Conservation (phyloP, 2,888 invertebrate genomes). For the Philhelius pedissequus region DNA sequence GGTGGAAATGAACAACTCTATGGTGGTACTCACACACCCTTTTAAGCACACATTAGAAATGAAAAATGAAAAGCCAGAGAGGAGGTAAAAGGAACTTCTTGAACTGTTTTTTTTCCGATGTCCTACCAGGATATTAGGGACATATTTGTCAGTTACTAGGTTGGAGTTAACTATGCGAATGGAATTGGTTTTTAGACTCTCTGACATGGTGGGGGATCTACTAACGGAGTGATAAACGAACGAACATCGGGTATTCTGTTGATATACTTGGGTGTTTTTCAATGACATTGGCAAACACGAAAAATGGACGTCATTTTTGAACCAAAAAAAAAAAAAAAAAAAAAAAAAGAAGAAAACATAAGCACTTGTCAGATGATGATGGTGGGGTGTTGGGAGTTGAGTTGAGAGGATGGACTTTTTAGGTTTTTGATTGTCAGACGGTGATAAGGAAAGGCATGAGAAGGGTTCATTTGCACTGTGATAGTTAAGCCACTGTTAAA, state of each 20-base stretch:
- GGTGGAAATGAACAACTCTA: not conserved
- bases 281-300: constrained; percentile 17
- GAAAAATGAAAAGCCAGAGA: constrained; percentile 36
- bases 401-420: not conserved
- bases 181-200: constrained; percentile 47
- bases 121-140: constrained; percentile 53
- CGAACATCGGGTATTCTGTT: constrained; percentile 48
- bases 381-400: not conserved
- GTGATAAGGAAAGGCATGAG: constrained; percentile 60
- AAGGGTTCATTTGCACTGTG: constrained; percentile 61
- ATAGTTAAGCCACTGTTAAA: constrained; percentile 58
- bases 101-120: constrained; percentile 12
- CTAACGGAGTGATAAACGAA: constrained; percentile 45
- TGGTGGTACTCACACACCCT: not conserved
- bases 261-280: constrained; percentile 29
- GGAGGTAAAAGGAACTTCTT: not conserved
- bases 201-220: not conserved
- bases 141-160: constrained; percentile 62
- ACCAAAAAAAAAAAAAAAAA: not conserved
- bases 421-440: constrained; percentile 48
- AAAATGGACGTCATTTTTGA: constrained; percentile 22
- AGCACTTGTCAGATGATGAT: not conserved
- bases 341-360: not conserved
- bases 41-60: constrained; percentile 57
- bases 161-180: constrained; percentile 48